Base-by-base conservation (phyloP, 2,113 vertebrate species). In the Dipodomys ordii region DNA sequence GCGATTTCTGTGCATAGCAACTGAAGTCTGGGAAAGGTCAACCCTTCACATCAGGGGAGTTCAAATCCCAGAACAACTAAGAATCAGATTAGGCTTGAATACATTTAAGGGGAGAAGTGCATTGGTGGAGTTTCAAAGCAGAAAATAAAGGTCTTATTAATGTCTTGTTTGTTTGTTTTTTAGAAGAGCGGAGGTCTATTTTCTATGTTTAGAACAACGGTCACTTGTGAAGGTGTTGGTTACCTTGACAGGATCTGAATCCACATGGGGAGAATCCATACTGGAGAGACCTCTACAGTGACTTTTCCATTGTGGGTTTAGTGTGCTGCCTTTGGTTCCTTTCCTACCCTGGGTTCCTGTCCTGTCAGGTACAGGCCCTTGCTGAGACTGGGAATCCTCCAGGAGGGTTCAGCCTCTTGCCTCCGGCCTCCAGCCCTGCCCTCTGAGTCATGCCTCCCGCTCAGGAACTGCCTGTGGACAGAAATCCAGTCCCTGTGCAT, bases 41-140 rank as follows among this genome's bases (percentile, higher is more conserved):
- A 16, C 57, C 64, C 25, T n/a, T 89, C 79, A 89, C 22, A 80
- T 49, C 25, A 80, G 53, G 22, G 1, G 8, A n/a, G 27, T 27
- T 30, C 18, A 81, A 23, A 2, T 88, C 18, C 2, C 4, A 13
- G 87, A 77, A 62, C 67, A 95, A 86, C 27, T 23, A n/a, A 83
- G 5, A 83, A 49, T 20, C 39, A 91, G 92, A 95, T 32, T 49
- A 91, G 28, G 5, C 88, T 71, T 60, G 18, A 18, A 74, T 39
- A 39, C 35, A 39, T 39, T 5, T 39, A 39, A 9, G 32, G 12
- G n/a, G 19, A 39, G 25, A 73, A 88, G 91, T 65, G 28, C 27
- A n/a, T 35, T 91, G 64, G 35, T 11, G 79, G 76, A 89, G 12
- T 83, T 95, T 94, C 90, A 83, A 89, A 88, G 20, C 19, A 87